Percentiles rank a stretch among this genome's conserved stretches.
Evolutionary conservation across 2,113 vertebrate genomes (phyloP).

Genomic region (Hylia prasina): DNA sequence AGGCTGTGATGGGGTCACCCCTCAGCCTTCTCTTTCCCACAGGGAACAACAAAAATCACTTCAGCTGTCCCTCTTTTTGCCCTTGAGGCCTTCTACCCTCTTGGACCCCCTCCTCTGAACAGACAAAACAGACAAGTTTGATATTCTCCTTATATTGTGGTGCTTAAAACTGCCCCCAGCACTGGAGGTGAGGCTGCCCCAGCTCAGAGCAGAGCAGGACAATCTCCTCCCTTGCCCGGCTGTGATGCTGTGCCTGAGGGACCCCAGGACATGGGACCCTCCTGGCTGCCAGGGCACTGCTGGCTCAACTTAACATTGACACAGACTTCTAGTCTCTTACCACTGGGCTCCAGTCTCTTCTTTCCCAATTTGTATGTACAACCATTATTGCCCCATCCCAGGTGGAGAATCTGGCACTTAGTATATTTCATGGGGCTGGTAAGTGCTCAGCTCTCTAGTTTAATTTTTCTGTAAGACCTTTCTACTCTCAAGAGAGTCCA

Average conservation of each 20-base stretch:
- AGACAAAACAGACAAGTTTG: background rate
- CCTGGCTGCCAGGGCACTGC: background rate
- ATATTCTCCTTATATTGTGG: background rate
- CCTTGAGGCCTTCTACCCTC: background rate
- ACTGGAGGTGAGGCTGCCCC: rapidly evolving
- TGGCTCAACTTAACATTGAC: background rate
- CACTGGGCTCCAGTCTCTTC: background rate
- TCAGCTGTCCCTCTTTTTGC: background rate
- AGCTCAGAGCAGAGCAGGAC: background rate
- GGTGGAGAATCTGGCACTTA: background rate
- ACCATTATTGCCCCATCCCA: background rate
- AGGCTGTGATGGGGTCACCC: background rate
- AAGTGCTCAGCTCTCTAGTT: background rate
- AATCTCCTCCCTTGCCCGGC: rapidly evolving
- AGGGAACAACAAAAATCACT: background rate
- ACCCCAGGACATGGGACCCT: rapidly evolving
- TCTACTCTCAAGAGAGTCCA: background rate
- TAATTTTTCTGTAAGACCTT: background rate
- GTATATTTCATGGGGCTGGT: background rate
- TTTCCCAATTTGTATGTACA: background rate
- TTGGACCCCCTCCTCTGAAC: background rate
- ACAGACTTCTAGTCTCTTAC: background rate
- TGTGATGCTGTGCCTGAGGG: background rate
- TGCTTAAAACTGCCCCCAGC: rapidly evolving
- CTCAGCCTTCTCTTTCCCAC: background rate